Conservation (phyloP, 2,113 vertebrate species). For the Apaloderma vittatum region DNA sequence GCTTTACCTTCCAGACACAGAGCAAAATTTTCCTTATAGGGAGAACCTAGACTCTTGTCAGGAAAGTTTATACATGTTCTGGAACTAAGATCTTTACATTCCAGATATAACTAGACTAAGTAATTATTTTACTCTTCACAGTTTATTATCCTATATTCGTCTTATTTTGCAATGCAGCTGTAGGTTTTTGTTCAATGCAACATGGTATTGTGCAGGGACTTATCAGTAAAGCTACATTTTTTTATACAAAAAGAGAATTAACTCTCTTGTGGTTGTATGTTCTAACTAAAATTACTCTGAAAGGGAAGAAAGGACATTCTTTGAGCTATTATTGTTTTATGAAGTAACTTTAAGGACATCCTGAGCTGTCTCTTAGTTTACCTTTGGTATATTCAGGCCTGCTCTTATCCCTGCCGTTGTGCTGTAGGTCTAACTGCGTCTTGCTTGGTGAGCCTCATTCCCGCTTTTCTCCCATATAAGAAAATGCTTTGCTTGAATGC, state of each 20-base stretch:
- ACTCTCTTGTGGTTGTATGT: background rate
- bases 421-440: background rate
- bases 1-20: background rate
- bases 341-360: background rate
- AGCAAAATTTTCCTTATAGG: background rate
- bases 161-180: background rate
- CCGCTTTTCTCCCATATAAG: background rate
- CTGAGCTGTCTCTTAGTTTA: background rate
- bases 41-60: background rate
- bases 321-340: background rate
- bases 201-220: background rate
- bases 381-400: background rate
- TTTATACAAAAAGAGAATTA: background rate
- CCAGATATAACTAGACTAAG: background rate
- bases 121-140: background rate
- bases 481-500: background rate
- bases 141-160: background rate
- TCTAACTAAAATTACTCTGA: background rate
- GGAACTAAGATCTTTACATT: background rate
- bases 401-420: background rate
- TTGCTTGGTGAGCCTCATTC: background rate
- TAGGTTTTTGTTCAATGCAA: background rate
- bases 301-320: background rate
- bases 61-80: background rate
- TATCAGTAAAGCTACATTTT: background rate